Evolutionary conservation across 2,113 vertebrate species (phyloP).

Genomic region (Furnarius figulus): DNA sequence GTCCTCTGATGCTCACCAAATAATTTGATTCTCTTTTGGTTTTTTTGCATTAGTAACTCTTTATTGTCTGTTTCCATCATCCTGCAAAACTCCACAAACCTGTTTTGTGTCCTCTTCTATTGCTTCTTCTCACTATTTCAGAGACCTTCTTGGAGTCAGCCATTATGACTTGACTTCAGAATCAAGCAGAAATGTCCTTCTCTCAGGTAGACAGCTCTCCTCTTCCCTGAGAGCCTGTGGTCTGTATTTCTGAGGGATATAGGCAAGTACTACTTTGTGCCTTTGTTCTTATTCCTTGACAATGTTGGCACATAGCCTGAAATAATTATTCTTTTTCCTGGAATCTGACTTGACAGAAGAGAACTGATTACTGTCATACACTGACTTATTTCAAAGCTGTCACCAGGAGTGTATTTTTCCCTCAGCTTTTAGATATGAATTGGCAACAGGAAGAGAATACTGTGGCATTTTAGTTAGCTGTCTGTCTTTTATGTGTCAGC

Average conservation of each 20-base stretch:
- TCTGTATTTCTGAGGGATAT: not conserved
- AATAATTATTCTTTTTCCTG: not conserved
- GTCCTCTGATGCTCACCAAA: not conserved
- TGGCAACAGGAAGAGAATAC: slow-evolving; percentile 23
- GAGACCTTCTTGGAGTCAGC: not conserved
- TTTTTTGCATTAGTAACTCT: not conserved
- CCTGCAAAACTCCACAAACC: not conserved
- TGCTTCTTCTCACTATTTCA: not conserved
- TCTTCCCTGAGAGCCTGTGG: not conserved
- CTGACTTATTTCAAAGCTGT: slow-evolving; percentile 37
- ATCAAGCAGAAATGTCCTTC: not conserved
- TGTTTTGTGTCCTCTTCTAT: not conserved
- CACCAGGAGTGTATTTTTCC: not conserved
- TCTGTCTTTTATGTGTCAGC: not conserved
- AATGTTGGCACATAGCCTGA: not conserved
- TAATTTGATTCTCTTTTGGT: not conserved
- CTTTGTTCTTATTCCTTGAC: slow-evolving; percentile 12
- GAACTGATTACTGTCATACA: slow-evolving; percentile 49
- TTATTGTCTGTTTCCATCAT: not conserved
- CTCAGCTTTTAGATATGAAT: not conserved
- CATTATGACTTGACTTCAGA: not conserved
- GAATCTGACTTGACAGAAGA: slow-evolving; percentile 14
- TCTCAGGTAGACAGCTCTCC: not conserved
- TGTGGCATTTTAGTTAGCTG: not conserved
- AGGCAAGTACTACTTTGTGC: not conserved